Percentiles rank a stretch among this genome's conserved stretches.
Evolutionary conservation across 2,113 vertebrate species (phyloP).

Genomic region (Microtus oregoni): DNA sequence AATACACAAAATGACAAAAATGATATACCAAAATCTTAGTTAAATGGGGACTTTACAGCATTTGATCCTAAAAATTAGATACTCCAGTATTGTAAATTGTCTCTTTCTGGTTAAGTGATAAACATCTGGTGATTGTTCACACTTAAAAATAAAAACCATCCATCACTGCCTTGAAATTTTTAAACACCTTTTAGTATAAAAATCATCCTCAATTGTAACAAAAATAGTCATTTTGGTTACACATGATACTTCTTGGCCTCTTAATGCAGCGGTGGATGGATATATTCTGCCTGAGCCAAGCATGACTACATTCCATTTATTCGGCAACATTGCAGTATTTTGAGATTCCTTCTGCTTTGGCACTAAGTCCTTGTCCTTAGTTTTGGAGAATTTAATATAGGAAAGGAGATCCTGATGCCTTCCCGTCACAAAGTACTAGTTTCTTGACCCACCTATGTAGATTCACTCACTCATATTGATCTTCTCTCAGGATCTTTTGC

Average conservation of each 20-base stretch:
- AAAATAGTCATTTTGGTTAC: no score
- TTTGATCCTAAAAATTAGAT: neutral
- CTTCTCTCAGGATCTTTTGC: neutral
- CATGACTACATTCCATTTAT: neutral
- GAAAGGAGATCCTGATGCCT: neutral
- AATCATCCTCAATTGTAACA: neutral
- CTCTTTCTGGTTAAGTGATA: neutral
- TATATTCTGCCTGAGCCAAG: neutral
- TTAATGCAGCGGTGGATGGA: neutral
- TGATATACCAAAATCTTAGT: neutral
- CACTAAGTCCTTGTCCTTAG: neutral
- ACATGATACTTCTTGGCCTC: neutral
- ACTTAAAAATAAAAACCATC: neutral
- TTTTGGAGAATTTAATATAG: neutral
- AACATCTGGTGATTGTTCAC: neutral
- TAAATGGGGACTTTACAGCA: neutral
- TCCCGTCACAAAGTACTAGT: neutral
- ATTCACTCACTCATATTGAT: slow-evolving; percentile 1
- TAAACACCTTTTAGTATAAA: neutral
- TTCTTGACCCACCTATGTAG: neutral
- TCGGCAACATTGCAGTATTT: neutral
- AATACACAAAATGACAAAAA: neutral
- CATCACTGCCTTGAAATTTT: neutral
- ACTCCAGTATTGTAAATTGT: neutral
- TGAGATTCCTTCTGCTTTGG: neutral